Evolutionary conservation across 2,113 vertebrate genomes (phyloP).

Genomic region (Diglossa brunneiventris): DNA sequence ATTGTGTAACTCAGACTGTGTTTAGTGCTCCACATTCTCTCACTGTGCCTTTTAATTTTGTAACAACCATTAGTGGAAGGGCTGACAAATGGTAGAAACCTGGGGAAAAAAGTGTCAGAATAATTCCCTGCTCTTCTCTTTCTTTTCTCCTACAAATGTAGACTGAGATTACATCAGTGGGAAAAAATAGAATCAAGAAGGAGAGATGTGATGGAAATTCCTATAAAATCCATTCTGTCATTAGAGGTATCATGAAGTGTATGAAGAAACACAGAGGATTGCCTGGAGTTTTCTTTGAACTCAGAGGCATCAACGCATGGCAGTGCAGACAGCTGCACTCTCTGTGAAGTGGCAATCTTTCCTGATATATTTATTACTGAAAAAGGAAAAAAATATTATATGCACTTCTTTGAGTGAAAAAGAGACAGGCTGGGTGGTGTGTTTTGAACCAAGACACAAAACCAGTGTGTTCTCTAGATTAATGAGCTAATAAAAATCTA

Average conservation of each 20-base stretch:
- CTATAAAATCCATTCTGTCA: constrained; percentile 28
- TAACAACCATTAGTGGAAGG: not conserved
- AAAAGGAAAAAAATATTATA: not conserved
- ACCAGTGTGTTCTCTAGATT: not conserved
- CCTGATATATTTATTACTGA: not conserved
- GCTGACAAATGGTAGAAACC: not conserved
- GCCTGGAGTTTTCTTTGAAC: constrained; percentile 30
- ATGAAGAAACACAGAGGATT: not conserved
- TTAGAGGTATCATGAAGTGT: constrained; percentile 8
- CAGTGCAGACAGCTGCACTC: not conserved
- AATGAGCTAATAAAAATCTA: not conserved
- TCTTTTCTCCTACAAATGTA: not conserved
- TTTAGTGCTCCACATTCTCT: not conserved
- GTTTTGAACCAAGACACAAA: not conserved
- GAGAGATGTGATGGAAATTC: constrained; percentile 29
- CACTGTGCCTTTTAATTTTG: not conserved
- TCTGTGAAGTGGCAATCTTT: not conserved
- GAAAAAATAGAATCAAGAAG: constrained; percentile 20
- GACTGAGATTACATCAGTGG: not conserved
- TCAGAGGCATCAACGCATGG: constrained; percentile 1
- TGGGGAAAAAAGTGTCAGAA: not conserved
- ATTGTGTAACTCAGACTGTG: not conserved
- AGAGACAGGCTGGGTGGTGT: not conserved
- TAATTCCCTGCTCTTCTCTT: not conserved
- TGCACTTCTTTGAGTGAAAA: not conserved